These are phyloP conservation scores for Sturnus vulgaris DNA, from an alignment of 2,113 vertebrate genomes.

Conservation along the genomic window DNA sequence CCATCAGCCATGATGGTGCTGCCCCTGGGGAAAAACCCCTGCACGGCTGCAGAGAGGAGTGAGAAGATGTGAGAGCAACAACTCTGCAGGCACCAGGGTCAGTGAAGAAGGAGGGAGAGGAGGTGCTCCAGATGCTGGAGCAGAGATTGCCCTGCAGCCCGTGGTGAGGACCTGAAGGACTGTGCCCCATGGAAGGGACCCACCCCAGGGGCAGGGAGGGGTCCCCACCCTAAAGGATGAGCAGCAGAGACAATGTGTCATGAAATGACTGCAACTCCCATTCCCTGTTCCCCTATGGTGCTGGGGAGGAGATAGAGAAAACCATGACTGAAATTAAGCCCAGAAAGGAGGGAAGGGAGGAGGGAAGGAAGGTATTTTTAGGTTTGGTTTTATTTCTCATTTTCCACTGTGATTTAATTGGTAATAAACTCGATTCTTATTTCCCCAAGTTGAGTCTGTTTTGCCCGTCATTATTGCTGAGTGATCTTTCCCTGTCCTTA, in stretches of 20 bases:
- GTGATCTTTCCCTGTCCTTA: not conserved
- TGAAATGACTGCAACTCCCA: rapidly evolving
- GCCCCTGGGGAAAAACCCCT: not conserved
- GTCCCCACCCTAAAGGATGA: not conserved
- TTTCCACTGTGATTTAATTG: not conserved
- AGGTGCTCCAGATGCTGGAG: not conserved
- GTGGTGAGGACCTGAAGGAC: not conserved
- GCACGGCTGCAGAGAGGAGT: not conserved
- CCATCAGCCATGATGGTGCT: not conserved
- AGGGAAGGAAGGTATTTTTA: not conserved
- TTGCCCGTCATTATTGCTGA: not conserved
- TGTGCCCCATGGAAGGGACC: not conserved
- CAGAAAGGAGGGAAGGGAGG: not conserved
- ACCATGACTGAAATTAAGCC: not conserved
- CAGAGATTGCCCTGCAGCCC: not conserved
- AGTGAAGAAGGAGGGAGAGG: not conserved
- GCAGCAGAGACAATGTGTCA: not conserved
- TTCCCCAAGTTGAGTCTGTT: not conserved
- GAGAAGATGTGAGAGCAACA: not conserved
- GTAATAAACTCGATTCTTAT: not conserved
- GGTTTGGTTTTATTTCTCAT: not conserved
- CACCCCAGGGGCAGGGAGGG: too few relatives aligned
- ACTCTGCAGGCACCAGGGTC: not conserved
- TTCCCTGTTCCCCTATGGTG: rapidly evolving
- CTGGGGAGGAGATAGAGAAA: not conserved